A percentile compares a stretch with the other conserved stretches of the same genome.
Evolutionary conservation across 2,797 vertebrate genomes (phyloP).

Genomic region (Rhinichthys osculus): DNA sequence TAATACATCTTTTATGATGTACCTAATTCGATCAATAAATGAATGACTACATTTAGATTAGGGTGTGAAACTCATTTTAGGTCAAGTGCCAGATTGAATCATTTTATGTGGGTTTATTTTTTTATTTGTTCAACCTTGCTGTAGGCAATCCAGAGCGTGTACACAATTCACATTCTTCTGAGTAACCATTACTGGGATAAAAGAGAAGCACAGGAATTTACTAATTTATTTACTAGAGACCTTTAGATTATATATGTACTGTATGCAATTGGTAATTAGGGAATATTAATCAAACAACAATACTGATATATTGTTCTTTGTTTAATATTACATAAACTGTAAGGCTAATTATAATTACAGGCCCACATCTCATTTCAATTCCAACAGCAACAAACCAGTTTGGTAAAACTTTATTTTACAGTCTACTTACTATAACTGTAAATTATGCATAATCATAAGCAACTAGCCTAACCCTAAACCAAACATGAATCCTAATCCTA

Average conservation of each 20-base stretch:
- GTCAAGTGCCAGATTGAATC: background rate
- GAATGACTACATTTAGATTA: background rate
- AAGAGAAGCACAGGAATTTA: background rate
- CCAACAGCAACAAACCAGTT: background rate
- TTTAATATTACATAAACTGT: background rate
- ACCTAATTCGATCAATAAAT: slow-evolving; percentile 20
- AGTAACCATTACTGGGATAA: background rate
- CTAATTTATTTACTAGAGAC: background rate
- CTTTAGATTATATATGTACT: background rate
- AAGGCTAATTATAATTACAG: background rate
- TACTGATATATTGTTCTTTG: background rate
- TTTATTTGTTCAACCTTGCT: background rate
- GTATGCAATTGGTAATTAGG: background rate
- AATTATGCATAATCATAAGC: background rate
- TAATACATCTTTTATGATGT: background rate
- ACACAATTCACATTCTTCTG: background rate
- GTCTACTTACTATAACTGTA: background rate
- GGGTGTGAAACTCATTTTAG: background rate
- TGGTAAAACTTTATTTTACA: background rate
- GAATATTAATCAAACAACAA: background rate
- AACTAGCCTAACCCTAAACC: background rate
- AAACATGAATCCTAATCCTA: background rate
- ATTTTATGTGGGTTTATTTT: background rate
- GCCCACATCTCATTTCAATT: background rate
- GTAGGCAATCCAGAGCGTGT: background rate